Evolutionary conservation across 1,140 invertebrate species (phyloP).

Genomic region (Ceratitis capitata): DNA sequence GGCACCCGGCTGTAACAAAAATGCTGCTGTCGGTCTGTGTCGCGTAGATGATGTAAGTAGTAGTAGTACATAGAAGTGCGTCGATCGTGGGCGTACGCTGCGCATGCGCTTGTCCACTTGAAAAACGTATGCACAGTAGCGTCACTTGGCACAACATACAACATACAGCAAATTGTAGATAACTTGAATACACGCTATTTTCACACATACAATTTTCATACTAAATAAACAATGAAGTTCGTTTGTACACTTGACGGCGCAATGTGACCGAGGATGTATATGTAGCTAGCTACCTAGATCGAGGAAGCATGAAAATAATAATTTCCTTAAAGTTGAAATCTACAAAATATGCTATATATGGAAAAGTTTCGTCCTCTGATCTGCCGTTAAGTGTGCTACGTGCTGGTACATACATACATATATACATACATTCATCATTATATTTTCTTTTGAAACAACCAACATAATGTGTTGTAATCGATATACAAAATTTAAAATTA

Average conservation of each 20-base stretch:
- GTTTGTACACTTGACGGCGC: background rate
- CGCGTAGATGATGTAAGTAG: conserved; percentile 64
- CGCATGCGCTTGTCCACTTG: conserved; percentile 25
- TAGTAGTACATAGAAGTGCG: too few relatives aligned
- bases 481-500: background rate
- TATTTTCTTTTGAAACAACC: background rate
- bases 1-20: conserved; percentile 48
- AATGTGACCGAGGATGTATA: background rate
- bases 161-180: conserved; percentile 21
- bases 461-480: background rate
- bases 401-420: background rate
- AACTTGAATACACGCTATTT: background rate
- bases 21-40: conserved; percentile 57
- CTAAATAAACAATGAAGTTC: background rate
- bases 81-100: conserved; percentile 23
- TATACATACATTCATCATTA: background rate
- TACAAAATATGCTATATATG: too few relatives aligned
- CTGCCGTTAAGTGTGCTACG: background rate
- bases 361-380: background rate
- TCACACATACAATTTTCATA: background rate
- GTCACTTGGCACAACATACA: background rate
- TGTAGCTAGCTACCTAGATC: too few relatives aligned
- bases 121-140: conserved; percentile 23
- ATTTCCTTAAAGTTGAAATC: background rate
- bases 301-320: too few relatives aligned